These are phyloP conservation scores for Phasia obesa DNA, from an alignment of 2,888 invertebrate genomes.

Conservation along the genomic window DNA sequence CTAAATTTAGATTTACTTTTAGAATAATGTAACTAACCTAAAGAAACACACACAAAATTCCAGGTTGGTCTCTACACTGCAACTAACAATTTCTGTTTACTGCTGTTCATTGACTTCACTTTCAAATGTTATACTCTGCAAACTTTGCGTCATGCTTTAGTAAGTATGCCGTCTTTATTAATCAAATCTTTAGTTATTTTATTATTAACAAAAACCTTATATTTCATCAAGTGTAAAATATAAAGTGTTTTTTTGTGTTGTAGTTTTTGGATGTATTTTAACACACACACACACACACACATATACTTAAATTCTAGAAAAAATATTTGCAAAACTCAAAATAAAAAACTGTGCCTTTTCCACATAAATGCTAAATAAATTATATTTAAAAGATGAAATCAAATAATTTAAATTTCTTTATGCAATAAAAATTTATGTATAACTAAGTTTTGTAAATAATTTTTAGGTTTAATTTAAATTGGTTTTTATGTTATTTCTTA, in stretches of 20 bases:
- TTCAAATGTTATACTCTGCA: conserved; percentile 59
- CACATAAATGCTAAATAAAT: too few species aligned
- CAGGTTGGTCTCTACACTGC: conserved; percentile 57
- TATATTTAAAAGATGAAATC: too few species aligned
- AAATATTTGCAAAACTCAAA: too few species aligned
- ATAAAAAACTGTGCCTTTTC: too few species aligned
- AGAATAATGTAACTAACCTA: conserved; percentile 1
- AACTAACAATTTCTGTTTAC: conserved; percentile 48
- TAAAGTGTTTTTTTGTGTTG: conserved; percentile 45
- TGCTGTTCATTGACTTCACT: conserved; percentile 62
- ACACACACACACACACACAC: neutral
- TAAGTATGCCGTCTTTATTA: conserved; percentile 56
- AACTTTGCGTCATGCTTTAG: conserved; percentile 63
- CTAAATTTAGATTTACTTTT: neutral
- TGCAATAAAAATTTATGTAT: too few species aligned
- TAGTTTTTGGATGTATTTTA: neutral
- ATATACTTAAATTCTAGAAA: too few species aligned
- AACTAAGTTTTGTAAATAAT: too few species aligned
- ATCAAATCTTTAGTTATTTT: conserved; percentile 55
- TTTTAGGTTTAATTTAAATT: too few species aligned
- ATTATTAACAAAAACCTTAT: conserved; percentile 55
- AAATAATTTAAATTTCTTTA: too few species aligned
- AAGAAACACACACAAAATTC: conserved; percentile 40
- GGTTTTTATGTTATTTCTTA: too few species aligned
- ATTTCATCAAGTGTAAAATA: conserved; percentile 65